phyloP scores from a whole-genome alignment of 2,113 vertebrate genomes.

The Porphyrio hochstetteri region DNA sequence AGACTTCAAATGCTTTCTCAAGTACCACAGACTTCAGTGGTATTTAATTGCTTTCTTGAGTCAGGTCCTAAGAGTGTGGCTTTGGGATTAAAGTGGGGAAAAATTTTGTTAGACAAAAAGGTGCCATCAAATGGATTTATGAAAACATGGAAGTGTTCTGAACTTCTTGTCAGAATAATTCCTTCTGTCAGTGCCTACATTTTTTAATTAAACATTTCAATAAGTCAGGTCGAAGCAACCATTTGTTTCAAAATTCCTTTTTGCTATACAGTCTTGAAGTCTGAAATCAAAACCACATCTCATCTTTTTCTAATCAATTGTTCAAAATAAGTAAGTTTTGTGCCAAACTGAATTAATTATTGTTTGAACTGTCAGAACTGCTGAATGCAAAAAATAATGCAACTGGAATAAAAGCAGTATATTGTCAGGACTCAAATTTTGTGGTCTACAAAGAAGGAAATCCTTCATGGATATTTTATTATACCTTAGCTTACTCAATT shows the following conservation, averaged over 20 bases:
- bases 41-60: conserved; percentile 16
- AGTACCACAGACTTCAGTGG: neutral
- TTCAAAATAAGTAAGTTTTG: neutral
- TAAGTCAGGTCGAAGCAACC: neutral
- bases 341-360: neutral
- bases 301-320: conserved; percentile 19
- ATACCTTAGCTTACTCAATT: neutral
- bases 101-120: neutral
- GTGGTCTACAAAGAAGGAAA: neutral
- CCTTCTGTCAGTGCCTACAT: neutral
- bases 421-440: neutral
- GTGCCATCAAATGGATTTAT: neutral
- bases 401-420: neutral
- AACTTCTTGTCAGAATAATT: conserved; percentile 15
- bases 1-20: neutral
- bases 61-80: neutral
- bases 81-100: neutral
- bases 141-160: neutral
- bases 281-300: conserved; percentile 20
- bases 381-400: neutral
- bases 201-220: conserved; percentile 31
- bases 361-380: neutral
- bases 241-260: conserved; percentile 28
- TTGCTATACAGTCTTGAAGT: neutral
- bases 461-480: neutral